Evolutionary conservation across 2,113 vertebrate species (phyloP), one percentile per base, ranked within the genome.

Genomic region (Anser cygnoides): DNA sequence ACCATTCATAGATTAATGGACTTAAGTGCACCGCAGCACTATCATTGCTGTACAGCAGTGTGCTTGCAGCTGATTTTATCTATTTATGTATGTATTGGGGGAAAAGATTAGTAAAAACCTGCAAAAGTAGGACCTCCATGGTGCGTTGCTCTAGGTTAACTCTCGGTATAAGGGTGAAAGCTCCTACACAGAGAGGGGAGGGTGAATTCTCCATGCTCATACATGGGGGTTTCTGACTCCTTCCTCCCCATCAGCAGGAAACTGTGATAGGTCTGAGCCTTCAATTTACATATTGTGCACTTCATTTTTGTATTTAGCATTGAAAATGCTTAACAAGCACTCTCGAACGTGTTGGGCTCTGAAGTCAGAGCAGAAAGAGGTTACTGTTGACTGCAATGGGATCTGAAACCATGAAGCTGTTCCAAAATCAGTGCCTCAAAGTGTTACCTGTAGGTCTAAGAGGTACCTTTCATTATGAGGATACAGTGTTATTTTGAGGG

Each of bases 1-100:
- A 22, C 73, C 62, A 54, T 93, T 95, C 65, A 57, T 8, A 71
- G 44, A 46, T 74, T 90, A 95, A 90, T 46, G 59, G 93, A 93
- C 41, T 95, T 87, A 88, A 19, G 59, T 25, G 28, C 41, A 52
- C 37, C 63, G 55, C 31, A 71, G 35, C 76, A 65, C 68, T 95
- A 93, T 95, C 88, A 12, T 68, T 71, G 23, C 61, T 82, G 43
- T 52, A 71, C 94, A 91, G 75, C 65, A 94, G 21, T 46, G 58
- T 49, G 33, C 20, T 95, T 52, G 39, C 65, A 68, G 61, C 13
- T 68, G 46, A 86, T 79, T 71, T 90, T 70, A 76, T 91, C 80
- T 74, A 89, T 87, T 35, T 80, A 61, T 74, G 26, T 77, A 72
- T n/a, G 9, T 65, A 84, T 83, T 75, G 52, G 61, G 77, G 49